These are phyloP conservation scores for Hirundo rustica DNA, from an alignment of 2,797 vertebrate genomes.

Conservation along the genomic window DNA sequence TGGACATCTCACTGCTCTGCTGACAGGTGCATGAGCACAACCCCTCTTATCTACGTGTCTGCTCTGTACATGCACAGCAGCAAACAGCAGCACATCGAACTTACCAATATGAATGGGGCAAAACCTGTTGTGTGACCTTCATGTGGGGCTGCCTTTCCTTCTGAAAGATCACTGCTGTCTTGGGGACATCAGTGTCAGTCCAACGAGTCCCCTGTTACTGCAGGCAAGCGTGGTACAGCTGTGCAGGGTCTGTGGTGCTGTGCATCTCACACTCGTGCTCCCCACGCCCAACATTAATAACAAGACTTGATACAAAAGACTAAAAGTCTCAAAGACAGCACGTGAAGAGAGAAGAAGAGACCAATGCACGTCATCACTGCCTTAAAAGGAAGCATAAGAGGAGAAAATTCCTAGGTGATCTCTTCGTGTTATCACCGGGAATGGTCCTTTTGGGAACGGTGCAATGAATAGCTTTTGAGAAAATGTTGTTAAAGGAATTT, in stretches of 20 bases:
- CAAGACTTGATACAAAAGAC: background rate
- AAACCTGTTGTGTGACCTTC: background rate
- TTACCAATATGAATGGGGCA: background rate
- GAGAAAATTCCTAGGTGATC: background rate
- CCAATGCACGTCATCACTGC: background rate
- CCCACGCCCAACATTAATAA: background rate
- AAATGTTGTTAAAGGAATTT: slow-evolving; percentile 35
- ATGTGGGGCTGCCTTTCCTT: background rate
- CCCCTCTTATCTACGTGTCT: background rate
- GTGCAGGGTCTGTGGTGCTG: background rate
- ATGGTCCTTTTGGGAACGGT: background rate
- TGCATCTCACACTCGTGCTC: background rate
- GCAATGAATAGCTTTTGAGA: slow-evolving; percentile 8
- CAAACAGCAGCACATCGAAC: background rate
- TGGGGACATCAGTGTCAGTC: background rate
- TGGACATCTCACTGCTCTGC: background rate
- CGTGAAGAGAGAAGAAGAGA: background rate
- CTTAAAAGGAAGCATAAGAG: background rate
- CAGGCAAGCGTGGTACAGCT: background rate
- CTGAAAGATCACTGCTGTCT: background rate
- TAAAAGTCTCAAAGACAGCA: background rate
- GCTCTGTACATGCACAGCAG: background rate
- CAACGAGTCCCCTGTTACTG: background rate
- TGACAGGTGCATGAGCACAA: background rate
- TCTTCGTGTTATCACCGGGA: background rate